Evolutionary conservation across 2,888 invertebrate species (phyloP).

Genomic region (Tolmerus cingulatus): DNA sequence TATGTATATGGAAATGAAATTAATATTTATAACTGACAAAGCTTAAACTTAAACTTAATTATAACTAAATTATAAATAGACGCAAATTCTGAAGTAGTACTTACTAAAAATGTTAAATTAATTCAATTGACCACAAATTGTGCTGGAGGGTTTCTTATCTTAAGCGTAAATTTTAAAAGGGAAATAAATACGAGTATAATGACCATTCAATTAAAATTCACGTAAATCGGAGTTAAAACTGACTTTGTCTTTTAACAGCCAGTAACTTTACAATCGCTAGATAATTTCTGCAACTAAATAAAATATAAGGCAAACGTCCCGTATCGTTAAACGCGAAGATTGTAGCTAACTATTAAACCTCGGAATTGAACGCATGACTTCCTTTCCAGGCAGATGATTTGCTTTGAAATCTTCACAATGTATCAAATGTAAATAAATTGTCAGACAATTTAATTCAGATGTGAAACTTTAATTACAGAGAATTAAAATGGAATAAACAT

Average conservation of each 20-base stretch:
- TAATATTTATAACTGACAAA: too few relatives aligned
- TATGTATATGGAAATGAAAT: too few relatives aligned
- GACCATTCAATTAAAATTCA: neutral
- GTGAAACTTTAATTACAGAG: neutral
- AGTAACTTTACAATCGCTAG: neutral
- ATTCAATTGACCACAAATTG: too few relatives aligned
- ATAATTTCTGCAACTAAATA: neutral
- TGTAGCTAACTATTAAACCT: neutral
- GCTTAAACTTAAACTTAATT: too few relatives aligned
- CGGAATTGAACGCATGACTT: neutral
- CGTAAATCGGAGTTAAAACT: neutral
- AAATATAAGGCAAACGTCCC: neutral
- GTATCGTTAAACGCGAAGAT: neutral
- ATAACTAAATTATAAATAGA: too few relatives aligned
- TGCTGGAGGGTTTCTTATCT: too few relatives aligned
- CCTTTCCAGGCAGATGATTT: neutral
- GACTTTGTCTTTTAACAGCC: neutral
- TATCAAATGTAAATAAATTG: neutral
- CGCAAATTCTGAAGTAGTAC: too few relatives aligned
- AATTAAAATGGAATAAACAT: neutral
- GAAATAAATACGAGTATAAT: too few relatives aligned
- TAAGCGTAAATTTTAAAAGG: too few relatives aligned
- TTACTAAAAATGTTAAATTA: too few relatives aligned
- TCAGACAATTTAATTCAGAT: neutral
- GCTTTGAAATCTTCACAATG: neutral